Evolutionary conservation across 2,797 vertebrate species (phyloP), one percentile per base, ranked within the genome.

Genomic region (Limosa lapponica): DNA sequence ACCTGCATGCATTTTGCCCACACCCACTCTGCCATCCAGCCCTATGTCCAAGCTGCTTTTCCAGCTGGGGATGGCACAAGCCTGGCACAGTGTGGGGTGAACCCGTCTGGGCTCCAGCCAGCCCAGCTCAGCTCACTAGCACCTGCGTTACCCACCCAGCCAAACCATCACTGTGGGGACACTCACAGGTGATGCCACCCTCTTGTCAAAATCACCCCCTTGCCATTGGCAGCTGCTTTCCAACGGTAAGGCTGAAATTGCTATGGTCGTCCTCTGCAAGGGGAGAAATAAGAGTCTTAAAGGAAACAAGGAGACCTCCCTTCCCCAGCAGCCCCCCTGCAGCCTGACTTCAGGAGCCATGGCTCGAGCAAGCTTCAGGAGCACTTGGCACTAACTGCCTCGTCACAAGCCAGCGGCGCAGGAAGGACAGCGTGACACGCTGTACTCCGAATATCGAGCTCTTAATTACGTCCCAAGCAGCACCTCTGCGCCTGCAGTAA

Each of bases 81-180:
- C 13, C 46, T 2, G 1, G 36, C 3, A 2, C 8, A 7, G 27
- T 1, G 0, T 2, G 2, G 10, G 37, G 5, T 37, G 49, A 62
- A 51, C 23, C 22, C 4, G 1, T 19, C 23, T 28, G 32, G 23
- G 11, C 13, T 58, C 51, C 1, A 3, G 44, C 51, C 37, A 49
- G 49, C 18, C 32, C 4, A 0, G 34, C 65, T 65, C 4, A 0
- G 34, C 65, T 65, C 5, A 2, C 41, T 39, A 28, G 16, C 7
- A 2, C 48, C 78, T 2, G 8, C 6, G 14, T 54, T 10, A 49
- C 61, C 66, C 61, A 10, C 54, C 43, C 30, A 32, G 55, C 37
- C 10, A 0, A 44, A 41, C 36, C 1, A 0, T 48, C 44, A 8
- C 72, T 34, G 10, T 14, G 34, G 58, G 52, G 24, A 48, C 32